Conservation (phyloP, 2,797 vertebrate genomes). For the Cynopterus sphinx region DNA sequence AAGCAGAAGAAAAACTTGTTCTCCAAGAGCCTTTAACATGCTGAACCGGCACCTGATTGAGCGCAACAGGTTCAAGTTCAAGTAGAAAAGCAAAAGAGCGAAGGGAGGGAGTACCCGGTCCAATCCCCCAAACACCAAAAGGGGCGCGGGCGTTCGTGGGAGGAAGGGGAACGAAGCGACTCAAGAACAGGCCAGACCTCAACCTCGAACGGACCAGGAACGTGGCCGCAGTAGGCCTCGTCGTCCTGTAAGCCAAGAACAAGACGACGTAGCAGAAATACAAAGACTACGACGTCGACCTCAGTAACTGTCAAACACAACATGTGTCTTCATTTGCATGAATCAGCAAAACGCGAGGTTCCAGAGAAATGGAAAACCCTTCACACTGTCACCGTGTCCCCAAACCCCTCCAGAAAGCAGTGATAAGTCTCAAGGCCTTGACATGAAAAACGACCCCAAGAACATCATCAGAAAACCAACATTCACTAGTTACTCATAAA, state of each 20-base stretch:
- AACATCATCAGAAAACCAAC: not conserved
- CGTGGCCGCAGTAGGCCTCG: not conserved
- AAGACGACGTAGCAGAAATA: not conserved
- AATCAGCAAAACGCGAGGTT: slow-evolving; percentile 20
- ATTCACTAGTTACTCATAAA: not conserved
- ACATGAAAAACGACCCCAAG: not conserved
- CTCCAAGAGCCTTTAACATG: not conserved
- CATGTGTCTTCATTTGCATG: not conserved
- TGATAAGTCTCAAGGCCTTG: not conserved
- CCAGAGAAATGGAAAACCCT: not conserved
- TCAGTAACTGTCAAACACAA: not conserved
- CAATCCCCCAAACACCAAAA: not conserved
- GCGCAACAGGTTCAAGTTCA: not conserved
- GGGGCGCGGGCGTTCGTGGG: not conserved
- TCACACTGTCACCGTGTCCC: not conserved
- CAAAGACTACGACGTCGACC: not conserved
- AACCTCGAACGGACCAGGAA: not conserved
- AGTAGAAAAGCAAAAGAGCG: not conserved
- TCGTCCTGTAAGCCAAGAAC: not conserved
- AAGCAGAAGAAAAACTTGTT: not conserved
- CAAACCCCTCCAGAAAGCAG: not conserved
- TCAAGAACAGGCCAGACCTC: not conserved
- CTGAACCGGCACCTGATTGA: not conserved
- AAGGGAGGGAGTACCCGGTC: not conserved
- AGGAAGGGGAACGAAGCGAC: not conserved